Conservation (phyloP, 2,888 invertebrate species). For the Cryptus armator region DNA sequence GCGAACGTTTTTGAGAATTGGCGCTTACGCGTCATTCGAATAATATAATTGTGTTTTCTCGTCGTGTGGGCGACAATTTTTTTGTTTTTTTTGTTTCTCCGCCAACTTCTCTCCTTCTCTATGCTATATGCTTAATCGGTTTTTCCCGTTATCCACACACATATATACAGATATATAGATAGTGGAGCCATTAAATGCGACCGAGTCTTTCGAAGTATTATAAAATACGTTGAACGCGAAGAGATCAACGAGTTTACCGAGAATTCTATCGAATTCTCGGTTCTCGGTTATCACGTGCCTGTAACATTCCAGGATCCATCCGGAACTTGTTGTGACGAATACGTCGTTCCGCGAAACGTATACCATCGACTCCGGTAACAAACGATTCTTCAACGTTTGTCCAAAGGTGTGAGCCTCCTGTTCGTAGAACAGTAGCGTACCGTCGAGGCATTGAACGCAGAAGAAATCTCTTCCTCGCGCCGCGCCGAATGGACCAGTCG, state of each 20-base stretch:
- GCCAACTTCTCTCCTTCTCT: not conserved
- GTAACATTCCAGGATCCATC: constrained; percentile 94
- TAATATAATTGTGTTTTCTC: constrained; percentile 66
- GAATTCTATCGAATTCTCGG: not conserved
- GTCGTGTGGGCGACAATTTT: constrained; percentile 66
- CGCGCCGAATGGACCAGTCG: constrained; percentile 94
- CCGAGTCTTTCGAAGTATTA: constrained; percentile 6
- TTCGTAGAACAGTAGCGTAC: constrained; percentile 95
- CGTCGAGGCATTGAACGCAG: constrained; percentile 96
- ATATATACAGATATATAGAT: not conserved
- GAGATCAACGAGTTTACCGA: constrained; percentile 18
- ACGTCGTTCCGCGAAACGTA: constrained; percentile 94
- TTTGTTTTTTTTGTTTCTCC: constrained; percentile 20
- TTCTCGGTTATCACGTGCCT: constrained; percentile 87
- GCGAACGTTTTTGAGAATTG: constrained; percentile 20
- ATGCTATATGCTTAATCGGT: constrained; percentile 48
- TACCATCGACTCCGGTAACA: constrained; percentile 94
- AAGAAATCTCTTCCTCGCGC: constrained; percentile 94
- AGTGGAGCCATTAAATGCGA: not conserved
- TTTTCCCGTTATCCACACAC: constrained; percentile 61
- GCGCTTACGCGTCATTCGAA: constrained; percentile 52
- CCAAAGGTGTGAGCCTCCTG: constrained; percentile 96
- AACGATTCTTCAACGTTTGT: constrained; percentile 92
- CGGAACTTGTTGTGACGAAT: constrained; percentile 93
- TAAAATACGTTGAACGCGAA: constrained; percentile 50